These are phyloP conservation scores for Lepus timidus DNA, from an alignment of 2,113 vertebrate genomes.

Conservation along the genomic window DNA sequence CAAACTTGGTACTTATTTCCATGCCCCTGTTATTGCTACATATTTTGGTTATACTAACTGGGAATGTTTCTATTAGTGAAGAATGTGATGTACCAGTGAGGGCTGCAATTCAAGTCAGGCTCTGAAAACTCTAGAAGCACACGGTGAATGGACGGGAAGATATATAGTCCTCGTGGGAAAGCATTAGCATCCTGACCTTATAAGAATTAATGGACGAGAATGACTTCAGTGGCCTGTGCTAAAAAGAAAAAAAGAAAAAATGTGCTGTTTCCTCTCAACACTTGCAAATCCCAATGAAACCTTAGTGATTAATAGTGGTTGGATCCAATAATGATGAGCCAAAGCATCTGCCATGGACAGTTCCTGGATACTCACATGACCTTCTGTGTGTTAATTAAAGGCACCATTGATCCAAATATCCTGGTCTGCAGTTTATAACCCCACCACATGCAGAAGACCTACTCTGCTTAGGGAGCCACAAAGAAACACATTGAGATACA, in stretches of 20 bases:
- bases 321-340: conserved; percentile 72
- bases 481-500: conserved; percentile 61
- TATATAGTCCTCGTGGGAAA: not conserved
- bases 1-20: not conserved
- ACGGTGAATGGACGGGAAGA: conserved; percentile 1
- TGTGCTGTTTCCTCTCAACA: conserved; percentile 67
- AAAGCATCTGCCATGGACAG: conserved; percentile 63
- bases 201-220: conserved; percentile 71
- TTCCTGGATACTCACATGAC: conserved; percentile 36
- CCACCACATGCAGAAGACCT: conserved; percentile 25
- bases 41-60: not conserved
- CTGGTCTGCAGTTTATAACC: conserved; percentile 35
- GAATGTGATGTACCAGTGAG: not conserved
- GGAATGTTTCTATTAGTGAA: not conserved
- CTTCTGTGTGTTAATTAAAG: conserved; percentile 78
- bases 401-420: conserved; percentile 60
- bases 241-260: conserved; percentile 47
- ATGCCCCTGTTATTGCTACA: not conserved
- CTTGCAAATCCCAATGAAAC: conserved; percentile 60
- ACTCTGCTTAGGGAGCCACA: conserved; percentile 38
- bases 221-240: not conserved
- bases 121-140: conserved; percentile 18
- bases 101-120: not conserved
- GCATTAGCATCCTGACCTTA: conserved; percentile 63
- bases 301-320: conserved; percentile 76